These are phyloP conservation scores for Puffinus mauretanicus DNA, from an alignment of 2,113 vertebrate species.

Conservation along the genomic window DNA sequence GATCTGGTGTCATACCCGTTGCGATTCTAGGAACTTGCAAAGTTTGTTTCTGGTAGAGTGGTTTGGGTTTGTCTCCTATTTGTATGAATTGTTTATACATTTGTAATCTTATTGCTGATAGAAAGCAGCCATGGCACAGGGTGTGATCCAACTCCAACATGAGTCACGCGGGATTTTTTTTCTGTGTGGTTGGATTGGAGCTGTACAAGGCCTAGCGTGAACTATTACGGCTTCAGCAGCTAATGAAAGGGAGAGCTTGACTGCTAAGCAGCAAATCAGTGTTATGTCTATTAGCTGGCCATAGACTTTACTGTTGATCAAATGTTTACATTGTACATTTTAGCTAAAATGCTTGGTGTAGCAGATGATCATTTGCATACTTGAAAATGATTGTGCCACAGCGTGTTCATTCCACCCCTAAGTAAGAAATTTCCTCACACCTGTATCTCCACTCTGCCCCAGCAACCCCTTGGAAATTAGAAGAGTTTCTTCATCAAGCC, in stretches of 20 bases:
- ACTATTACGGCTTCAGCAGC: neutral
- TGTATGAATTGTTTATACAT: neutral
- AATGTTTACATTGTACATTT: neutral
- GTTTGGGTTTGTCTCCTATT: constrained; percentile 15
- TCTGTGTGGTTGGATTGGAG: neutral
- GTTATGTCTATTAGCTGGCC: neutral
- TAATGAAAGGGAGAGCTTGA: neutral
- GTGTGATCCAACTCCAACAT: neutral
- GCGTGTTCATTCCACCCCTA: neutral
- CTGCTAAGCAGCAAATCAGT: neutral
- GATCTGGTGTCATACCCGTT: neutral
- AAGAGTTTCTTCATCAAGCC: neutral
- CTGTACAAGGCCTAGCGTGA: neutral
- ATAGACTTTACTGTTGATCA: neutral
- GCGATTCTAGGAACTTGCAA: neutral
- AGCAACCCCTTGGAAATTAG: neutral
- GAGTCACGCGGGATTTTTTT: neutral
- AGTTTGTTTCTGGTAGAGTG: neutral
- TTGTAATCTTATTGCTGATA: constrained; percentile 18
- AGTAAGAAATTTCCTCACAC: neutral
- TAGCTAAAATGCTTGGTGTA: neutral
- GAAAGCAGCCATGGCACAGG: neutral
- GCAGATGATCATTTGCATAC: neutral
- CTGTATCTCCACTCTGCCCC: neutral
- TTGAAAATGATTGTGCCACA: neutral